A percentile compares a stretch with the other conserved stretches of the same genome.
Evolutionary conservation across 1,140 invertebrate genomes (phyloP).

Genomic region (Homalodisca vitripennis): DNA sequence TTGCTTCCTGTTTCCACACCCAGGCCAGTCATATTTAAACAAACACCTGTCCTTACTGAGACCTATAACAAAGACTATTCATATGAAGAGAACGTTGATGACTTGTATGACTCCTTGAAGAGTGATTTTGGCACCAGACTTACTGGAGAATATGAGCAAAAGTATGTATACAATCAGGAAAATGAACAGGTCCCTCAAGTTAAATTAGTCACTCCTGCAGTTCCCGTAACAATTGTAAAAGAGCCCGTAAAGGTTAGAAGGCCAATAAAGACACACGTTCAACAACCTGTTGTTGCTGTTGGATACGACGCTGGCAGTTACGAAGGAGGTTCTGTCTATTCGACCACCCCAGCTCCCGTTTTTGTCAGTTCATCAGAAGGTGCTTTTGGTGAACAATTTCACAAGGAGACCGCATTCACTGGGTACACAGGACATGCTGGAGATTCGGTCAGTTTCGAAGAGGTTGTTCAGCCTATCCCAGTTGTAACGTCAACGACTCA

Average conservation of each 20-base stretch:
- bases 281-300: conserved; percentile 15
- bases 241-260: conserved; percentile 14
- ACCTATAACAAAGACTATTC: conserved; percentile 3
- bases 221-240: conserved; percentile 10
- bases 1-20: conserved; percentile 15
- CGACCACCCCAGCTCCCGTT: conserved; percentile 28
- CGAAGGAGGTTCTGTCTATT: conserved; percentile 32
- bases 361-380: conserved; percentile 7
- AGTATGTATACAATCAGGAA: conserved; percentile 26
- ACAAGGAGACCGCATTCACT: conserved; percentile 1
- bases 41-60: not conserved
- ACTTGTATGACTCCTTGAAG: conserved; percentile 31
- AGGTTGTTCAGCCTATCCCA: not conserved
- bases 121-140: conserved; percentile 36
- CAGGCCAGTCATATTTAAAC: conserved; percentile 12
- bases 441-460: not conserved
- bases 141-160: conserved; percentile 24
- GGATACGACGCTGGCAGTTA: conserved; percentile 27
- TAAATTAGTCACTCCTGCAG: conserved; percentile 24
- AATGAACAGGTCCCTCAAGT: conserved; percentile 13
- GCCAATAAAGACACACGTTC: conserved; percentile 31
- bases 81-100: conserved; percentile 13
- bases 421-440: not conserved
- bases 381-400: conserved; percentile 1
- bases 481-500: conserved; percentile 29